These are phyloP conservation scores for Drosophila anomelani DNA, from an alignment of 2,888 invertebrate species.

Conservation along the genomic window DNA sequence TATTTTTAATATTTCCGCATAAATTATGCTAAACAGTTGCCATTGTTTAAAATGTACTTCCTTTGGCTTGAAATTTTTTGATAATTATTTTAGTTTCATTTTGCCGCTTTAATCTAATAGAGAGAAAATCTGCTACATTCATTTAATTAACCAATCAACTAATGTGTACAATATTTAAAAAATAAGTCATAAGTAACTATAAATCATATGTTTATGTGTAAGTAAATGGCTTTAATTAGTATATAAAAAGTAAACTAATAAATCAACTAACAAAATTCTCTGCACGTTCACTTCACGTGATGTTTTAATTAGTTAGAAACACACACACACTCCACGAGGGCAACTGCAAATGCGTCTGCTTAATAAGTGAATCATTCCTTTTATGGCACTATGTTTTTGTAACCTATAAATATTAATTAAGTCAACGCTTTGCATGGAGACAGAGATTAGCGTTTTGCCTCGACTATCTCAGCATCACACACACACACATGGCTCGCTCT, in stretches of 20 bases:
- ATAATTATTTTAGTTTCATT: background rate
- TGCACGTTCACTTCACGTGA: constrained; percentile 55
- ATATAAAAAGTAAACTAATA: background rate
- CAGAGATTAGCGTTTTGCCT: constrained; percentile 17
- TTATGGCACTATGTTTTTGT: constrained; percentile 1
- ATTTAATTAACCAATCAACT: background rate
- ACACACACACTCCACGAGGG: background rate
- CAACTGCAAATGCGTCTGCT: background rate
- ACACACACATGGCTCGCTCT: constrained; percentile 22
- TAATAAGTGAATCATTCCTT: constrained; percentile 7
- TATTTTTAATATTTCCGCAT: constrained; percentile 51
- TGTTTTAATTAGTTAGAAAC: constrained; percentile 30
- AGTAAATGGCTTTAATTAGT: background rate
- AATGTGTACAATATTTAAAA: background rate
- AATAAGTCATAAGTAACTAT: background rate
- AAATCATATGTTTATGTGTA: background rate
- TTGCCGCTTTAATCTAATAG: no score
- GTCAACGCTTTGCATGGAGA: constrained; percentile 1
- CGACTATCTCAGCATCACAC: constrained; percentile 5
- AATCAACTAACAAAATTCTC: constrained; percentile 11
- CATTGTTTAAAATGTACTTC: constrained; percentile 2
- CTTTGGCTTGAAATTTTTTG: background rate
- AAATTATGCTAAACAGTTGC: constrained; percentile 62
- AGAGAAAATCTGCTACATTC: background rate
- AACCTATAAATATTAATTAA: constrained; percentile 47